Conservation (phyloP, 2,113 vertebrate genomes). For the Phyllopteryx taeniolatus region DNA sequence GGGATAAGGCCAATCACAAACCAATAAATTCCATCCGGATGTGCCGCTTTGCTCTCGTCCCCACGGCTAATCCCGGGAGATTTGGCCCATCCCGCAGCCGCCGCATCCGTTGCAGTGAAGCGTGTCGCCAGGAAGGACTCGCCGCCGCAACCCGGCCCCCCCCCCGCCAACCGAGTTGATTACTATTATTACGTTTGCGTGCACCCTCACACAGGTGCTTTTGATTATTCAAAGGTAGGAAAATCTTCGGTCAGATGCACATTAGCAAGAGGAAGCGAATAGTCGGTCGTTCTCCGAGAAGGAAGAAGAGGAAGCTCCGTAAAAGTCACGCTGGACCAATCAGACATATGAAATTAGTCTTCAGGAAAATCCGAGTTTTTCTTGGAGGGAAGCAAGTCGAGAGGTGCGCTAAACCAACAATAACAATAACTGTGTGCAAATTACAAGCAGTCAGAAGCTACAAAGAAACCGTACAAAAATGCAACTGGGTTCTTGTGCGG, state of each 20-base stretch:
- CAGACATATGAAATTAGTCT: neutral
- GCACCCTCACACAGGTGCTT: conserved; percentile 67
- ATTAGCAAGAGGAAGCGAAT: conserved; percentile 56
- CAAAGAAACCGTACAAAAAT: conserved; percentile 1
- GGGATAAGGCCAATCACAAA: conserved; percentile 75
- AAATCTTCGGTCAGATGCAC: conserved; percentile 57
- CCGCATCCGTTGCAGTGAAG: conserved; percentile 64
- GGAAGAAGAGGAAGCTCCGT: neutral
- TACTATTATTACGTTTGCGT: conserved; percentile 46
- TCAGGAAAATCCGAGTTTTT: conserved; percentile 36
- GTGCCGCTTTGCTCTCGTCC: conserved; percentile 44
- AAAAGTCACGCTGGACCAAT: neutral
- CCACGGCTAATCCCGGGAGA: conserved; percentile 68
- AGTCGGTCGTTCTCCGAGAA: conserved; percentile 34
- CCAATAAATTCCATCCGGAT: conserved; percentile 71
- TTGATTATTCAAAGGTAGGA: conserved; percentile 70
- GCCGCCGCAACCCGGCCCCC: conserved; percentile 66
- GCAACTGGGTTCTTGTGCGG: neutral
- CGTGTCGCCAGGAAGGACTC: conserved; percentile 75
- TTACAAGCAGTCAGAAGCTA: conserved; percentile 40
- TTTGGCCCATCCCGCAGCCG: conserved; percentile 46
- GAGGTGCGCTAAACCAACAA: conserved; percentile 41
- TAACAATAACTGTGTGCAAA: conserved; percentile 13
- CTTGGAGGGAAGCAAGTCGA: conserved; percentile 32
- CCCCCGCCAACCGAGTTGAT: conserved; percentile 74